Evolutionary conservation across 1,140 invertebrate genomes (phyloP).

Genomic region (Thalassaphorura encarpata): DNA sequence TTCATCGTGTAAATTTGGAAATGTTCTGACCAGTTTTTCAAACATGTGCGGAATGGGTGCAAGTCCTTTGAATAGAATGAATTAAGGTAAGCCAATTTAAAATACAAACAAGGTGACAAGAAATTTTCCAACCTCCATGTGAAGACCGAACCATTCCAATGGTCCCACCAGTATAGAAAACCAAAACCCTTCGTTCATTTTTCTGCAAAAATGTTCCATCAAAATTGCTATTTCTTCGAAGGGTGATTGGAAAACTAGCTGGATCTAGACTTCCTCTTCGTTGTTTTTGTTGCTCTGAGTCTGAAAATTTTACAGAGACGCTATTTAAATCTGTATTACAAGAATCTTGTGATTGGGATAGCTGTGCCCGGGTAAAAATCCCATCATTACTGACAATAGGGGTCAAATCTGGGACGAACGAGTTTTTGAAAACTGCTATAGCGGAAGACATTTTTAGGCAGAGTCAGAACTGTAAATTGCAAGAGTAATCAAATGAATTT

Average conservation of each 20-base stretch:
- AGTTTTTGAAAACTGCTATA: too few relatives aligned
- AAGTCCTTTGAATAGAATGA: constrained; percentile 38
- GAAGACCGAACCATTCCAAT: constrained; percentile 75
- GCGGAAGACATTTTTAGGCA: too few relatives aligned
- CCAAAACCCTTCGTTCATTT: constrained; percentile 52
- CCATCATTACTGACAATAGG: too few relatives aligned
- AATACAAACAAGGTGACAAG: not conserved
- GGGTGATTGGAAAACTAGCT: constrained; percentile 6
- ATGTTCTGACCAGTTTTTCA: constrained; percentile 39
- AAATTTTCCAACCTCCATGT: constrained; percentile 51
- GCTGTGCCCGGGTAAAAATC: too few relatives aligned
- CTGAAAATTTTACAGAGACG: too few relatives aligned
- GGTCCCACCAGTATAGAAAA: constrained; percentile 80
- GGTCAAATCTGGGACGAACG: too few relatives aligned
- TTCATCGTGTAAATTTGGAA: constrained; percentile 54
- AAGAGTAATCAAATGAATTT: too few relatives aligned
- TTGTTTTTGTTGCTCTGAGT: too few relatives aligned
- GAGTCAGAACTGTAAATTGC: too few relatives aligned
- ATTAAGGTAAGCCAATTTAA: not conserved
- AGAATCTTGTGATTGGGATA: too few relatives aligned
- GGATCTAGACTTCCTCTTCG: too few relatives aligned
- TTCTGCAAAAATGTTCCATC: constrained; percentile 17
- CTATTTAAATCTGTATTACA: too few relatives aligned
- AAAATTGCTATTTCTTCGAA: constrained; percentile 20
- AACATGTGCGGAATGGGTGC: constrained; percentile 40